Percentiles rank a stretch among this genome's conserved stretches.
These are phyloP conservation scores for Cherax destructor DNA, from an alignment of 1,140 invertebrate genomes.

Conservation along the genomic window DNA sequence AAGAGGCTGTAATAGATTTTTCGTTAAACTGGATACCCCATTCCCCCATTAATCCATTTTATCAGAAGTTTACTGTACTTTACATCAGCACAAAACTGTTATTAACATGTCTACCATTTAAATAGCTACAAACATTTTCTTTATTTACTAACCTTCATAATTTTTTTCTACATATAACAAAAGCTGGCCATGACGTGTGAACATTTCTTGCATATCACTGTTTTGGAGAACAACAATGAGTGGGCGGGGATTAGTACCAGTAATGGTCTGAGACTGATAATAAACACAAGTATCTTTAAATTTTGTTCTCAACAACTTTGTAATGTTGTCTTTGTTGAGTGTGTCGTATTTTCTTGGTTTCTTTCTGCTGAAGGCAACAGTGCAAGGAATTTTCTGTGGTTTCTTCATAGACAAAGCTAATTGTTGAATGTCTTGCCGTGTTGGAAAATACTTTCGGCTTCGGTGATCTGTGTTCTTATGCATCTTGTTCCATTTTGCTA, in stretches of 20 bases:
- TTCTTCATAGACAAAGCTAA: slow-evolving; percentile 23
- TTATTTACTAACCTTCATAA: slow-evolving; percentile 55
- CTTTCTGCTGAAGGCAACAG: not conserved
- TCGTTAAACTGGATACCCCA: too few species aligned
- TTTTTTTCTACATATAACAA: slow-evolving; percentile 49
- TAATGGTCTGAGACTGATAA: slow-evolving; percentile 46
- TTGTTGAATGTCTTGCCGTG: slow-evolving; percentile 55
- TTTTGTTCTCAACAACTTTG: slow-evolving; percentile 35
- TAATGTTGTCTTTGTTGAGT: slow-evolving; percentile 8
- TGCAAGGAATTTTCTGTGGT: not conserved
- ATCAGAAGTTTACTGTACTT: not conserved
- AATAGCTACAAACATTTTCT: too few species aligned
- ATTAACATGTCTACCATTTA: not conserved
- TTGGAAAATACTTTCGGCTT: slow-evolving; percentile 47
- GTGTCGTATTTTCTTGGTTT: slow-evolving; percentile 43
- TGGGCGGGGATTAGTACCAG: slow-evolving; percentile 41
- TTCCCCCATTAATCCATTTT: not conserved
- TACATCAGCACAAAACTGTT: not conserved
- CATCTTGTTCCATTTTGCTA: slow-evolving; percentile 59
- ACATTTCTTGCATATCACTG: slow-evolving; percentile 19
- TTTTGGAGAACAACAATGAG: slow-evolving; percentile 57
- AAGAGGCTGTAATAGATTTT: too few species aligned
- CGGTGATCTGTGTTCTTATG: slow-evolving; percentile 52
- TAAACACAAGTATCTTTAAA: slow-evolving; percentile 45
- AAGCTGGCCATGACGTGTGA: slow-evolving; percentile 6